Base-by-base conservation (phyloP, 2,113 vertebrate genomes). In the Sakesphorus luctuosus region DNA sequence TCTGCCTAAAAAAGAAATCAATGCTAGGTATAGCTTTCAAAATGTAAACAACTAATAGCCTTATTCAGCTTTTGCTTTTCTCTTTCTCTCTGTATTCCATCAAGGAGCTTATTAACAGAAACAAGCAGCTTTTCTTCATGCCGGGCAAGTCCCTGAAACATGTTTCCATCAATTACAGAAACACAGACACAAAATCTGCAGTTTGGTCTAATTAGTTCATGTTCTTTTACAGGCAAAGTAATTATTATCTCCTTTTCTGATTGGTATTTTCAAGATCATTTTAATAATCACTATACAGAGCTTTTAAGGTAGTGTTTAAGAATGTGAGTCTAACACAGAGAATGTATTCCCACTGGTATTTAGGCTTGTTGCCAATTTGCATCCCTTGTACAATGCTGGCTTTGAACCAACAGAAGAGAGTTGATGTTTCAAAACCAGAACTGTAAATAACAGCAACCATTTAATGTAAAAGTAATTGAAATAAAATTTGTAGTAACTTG, bases 191-290 rank as follows among this genome's bases (percentile, higher is more conserved):
- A 94, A 96, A 97, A 88, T 97, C n/a, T 84, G 69, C 89, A 47
- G 87, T 96, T 98, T 97, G 96, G 59, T 91, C 92, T 96, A 98
- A 98, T 97, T 97, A 97, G 94, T 96, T 96, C 81, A 78, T 93
- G 92, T 94, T 94, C 87, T 66, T 12, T 94, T 90, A 80, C 33
- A 93, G 78, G 44, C 87, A 94, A 72, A 77, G 89, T 96, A 95
- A 98, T 98, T 97, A 98, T 96, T 96, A 97, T 79, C 86, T 97
- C 74, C 36, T 96, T 97, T 97, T 95, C 96, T 97, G 97, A 98
- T 92, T 97, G 97, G 93, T 97, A 97, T 97, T 98, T 98, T 97
- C 96, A 90, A 87, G 84, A 92, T 92, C 63, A 69, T 88, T 95
- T 76, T 69, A 96, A 93, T 97, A 97, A 97, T 72, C 86, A 93